Evolutionary conservation across 2,797 vertebrate species (phyloP), one percentile per base, ranked within the genome.

Genomic region (Etheostoma nigrum): DNA sequence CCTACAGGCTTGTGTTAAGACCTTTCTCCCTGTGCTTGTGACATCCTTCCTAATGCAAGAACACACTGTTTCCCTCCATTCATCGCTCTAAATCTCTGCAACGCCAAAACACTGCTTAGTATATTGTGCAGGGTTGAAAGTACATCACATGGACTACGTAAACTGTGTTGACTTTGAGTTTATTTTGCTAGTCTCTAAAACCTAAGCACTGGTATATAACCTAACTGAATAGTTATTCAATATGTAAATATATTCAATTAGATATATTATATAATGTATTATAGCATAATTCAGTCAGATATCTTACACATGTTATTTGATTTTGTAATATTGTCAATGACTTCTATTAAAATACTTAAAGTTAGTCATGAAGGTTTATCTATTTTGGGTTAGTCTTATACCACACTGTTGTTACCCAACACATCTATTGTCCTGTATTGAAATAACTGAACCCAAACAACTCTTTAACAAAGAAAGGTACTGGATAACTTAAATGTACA

Each of bases 1-100:
- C 74, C 86, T 71, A 66, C 72, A 67, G 76, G 78, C 75, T 49
- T 30, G 27, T 42, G 42, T n/a, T 14, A 63, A 83, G 60, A 51
- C 52, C 63, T 25, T n/a, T 40, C 27, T 18, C 54, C 60, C 23
- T 60, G 36, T 15, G 64, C 52, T 55, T 73, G 79, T 85, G 51
- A 81, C 62, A 74, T 73, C 42, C 55, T 76, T 67, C 19, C 25
- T 11, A 52, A 65, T 36, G 36, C 60, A 62, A 67, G 13, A 77
- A 23, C 25, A 40, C 21, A 70, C 18, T 47, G 51, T 68, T 75
- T 73, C 5, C 30, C 25, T 15, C 44, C 2, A 10, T 19, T 48
- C 44, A n/a, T 27, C 0, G 6, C 45, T n/a, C 12, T 33, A 1
- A 36, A 33, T 66, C 36, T 58, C 51, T 55, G 44, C 16, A 59